These are phyloP conservation scores for Apostichopus leukothele DNA, from an alignment of 53 echinoderm and acorn worm genomes.

Conservation along the genomic window DNA sequence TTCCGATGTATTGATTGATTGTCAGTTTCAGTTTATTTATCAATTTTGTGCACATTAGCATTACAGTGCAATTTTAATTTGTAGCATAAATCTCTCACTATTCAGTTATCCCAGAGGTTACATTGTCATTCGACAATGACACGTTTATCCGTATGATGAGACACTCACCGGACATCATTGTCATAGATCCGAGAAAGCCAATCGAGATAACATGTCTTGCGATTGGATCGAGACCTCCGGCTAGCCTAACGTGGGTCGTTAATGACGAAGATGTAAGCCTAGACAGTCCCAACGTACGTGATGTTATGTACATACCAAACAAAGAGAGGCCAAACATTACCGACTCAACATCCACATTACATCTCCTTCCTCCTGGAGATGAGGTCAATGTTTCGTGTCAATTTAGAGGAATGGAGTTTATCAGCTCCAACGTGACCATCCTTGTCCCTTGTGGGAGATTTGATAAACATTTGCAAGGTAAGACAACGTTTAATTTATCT, in stretches of 20 bases:
- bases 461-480: too few species aligned
- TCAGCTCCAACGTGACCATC: too few species aligned
- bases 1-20: too few species aligned
- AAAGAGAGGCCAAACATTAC: not conserved
- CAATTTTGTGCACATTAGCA: too few species aligned
- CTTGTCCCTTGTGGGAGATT: too few species aligned
- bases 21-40: too few species aligned
- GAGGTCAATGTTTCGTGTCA: not conserved
- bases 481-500: too few species aligned
- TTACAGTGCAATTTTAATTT: too few species aligned
- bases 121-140: not conserved
- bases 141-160: not conserved
- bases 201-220: not conserved
- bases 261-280: not conserved
- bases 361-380: not conserved
- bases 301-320: not conserved
- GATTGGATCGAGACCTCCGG: not conserved
- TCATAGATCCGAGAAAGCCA: too few species aligned
- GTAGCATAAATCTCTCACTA: too few species aligned
- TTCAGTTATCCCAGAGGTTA: too few species aligned
- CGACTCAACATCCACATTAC: not conserved
- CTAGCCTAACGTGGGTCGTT: constrained; percentile 2
- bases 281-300: not conserved
- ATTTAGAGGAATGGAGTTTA: not conserved
- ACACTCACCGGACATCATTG: too few species aligned